These are phyloP conservation scores for Nemurella pictetii DNA, from an alignment of 2,888 invertebrate genomes.

Conservation along the genomic window DNA sequence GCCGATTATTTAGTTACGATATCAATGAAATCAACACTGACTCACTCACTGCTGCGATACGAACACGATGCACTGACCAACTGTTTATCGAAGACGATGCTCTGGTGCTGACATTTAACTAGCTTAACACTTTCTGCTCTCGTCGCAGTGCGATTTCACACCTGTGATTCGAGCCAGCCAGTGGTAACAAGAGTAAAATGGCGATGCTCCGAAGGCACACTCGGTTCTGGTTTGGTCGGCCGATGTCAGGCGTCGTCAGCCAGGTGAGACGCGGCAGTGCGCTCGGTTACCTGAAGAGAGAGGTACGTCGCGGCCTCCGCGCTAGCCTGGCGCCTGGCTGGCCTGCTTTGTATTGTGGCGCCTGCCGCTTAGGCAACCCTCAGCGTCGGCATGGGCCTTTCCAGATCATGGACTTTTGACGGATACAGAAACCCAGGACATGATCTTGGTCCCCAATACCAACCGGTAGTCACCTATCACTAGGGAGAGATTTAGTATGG, in stretches of 20 bases:
- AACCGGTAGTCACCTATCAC: no score
- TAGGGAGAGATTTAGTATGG: no score
- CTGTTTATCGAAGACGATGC: background rate
- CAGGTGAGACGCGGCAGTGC: slow-evolving; percentile 16
- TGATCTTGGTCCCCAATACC: no score
- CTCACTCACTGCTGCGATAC: background rate
- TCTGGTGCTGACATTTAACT: background rate
- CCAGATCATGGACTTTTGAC: no score
- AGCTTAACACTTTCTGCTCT: slow-evolving; percentile 6
- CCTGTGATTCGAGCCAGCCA: background rate
- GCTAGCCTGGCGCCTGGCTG: background rate
- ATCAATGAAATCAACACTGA: background rate
- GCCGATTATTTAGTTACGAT: background rate
- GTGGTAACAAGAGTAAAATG: slow-evolving; percentile 1
- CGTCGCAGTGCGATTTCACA: background rate
- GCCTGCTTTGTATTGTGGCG: no score
- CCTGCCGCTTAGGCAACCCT: background rate
- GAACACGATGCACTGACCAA: background rate
- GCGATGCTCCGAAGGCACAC: background rate
- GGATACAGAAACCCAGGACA: no score
- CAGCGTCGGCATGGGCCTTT: no score
- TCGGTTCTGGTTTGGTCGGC: slow-evolving; percentile 13
- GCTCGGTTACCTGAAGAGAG: background rate
- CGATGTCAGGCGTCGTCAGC: background rate
- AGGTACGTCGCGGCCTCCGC: background rate